These are phyloP conservation scores for Galeruca laticollis DNA, from an alignment of 2,888 invertebrate species.

Conservation along the genomic window DNA sequence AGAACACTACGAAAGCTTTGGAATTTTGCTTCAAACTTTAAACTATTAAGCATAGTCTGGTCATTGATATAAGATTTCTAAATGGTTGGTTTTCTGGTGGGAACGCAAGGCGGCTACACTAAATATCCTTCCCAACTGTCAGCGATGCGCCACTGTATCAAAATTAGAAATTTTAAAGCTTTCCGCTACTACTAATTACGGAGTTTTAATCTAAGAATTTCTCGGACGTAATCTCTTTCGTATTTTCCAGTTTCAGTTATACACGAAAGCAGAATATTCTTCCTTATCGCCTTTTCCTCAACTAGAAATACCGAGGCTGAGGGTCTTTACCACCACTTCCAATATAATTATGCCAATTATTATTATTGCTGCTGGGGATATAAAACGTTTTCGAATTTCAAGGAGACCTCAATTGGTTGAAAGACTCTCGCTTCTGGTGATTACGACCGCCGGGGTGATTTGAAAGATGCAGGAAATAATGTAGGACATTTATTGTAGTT, in stretches of 20 bases:
- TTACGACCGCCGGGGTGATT: background rate
- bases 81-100: too few species aligned
- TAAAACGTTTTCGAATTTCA: conserved; percentile 13
- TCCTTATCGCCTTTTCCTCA: conserved; percentile 8
- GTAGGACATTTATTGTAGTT: background rate
- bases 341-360: conserved; percentile 20
- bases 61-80: too few species aligned
- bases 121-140: too few species aligned
- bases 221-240: conserved; percentile 27
- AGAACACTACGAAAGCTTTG: too few species aligned
- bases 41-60: too few species aligned
- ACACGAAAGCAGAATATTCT: conserved; percentile 4
- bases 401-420: conserved; percentile 5
- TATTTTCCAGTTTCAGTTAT: conserved; percentile 19
- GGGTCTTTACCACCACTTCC: conserved; percentile 13
- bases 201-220: conserved; percentile 57
- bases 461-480: background rate
- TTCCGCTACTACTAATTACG: conserved; percentile 61
- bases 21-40: too few species aligned
- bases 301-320: conserved; percentile 6
- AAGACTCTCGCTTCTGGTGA: conserved; percentile 2
- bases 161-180: conserved; percentile 55
- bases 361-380: conserved; percentile 20
- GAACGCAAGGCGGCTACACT: too few species aligned
- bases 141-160: conserved; percentile 46